phyloP scores from a whole-genome alignment of 2,888 invertebrate species.

The Nysson spinosus region DNA sequence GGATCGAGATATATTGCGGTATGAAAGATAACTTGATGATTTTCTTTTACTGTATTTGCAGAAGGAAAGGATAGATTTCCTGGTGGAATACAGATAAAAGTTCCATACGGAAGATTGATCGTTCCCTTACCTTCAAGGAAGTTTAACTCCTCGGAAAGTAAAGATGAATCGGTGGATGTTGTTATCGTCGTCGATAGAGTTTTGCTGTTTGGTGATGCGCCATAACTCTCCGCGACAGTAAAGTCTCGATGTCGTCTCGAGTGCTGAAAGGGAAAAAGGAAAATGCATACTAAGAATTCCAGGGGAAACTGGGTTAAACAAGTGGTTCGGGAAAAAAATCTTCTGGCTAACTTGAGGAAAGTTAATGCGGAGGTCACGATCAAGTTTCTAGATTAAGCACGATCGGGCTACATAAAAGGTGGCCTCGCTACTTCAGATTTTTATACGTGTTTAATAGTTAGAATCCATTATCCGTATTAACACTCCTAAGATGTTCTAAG shows the following conservation, averaged over 20 bases:
- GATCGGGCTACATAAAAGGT: constrained; percentile 20
- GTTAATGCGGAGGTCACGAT: constrained; percentile 32
- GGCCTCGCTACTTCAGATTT: constrained; percentile 24
- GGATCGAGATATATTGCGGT: no score
- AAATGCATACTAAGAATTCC: constrained; percentile 42
- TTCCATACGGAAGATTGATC: constrained; percentile 5
- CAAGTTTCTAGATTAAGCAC: constrained; percentile 40
- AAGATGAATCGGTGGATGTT: constrained; percentile 36
- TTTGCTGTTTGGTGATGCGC: constrained; percentile 32
- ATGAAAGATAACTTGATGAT: no score
- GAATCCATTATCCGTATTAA: no score
- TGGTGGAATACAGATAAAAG: no score
- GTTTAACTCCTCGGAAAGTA: constrained; percentile 26
- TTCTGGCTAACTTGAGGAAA: background rate
- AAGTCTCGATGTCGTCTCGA: constrained; percentile 68
- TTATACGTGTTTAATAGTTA: background rate
- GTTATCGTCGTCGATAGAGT: constrained; percentile 36
- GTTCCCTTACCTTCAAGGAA: constrained; percentile 41
- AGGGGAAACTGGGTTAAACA: constrained; percentile 35
- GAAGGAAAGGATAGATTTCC: no score
- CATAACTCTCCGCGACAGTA: constrained; percentile 42
- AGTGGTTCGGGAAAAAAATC: constrained; percentile 60
- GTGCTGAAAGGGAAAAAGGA: constrained; percentile 67
- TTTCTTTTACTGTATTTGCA: no score
- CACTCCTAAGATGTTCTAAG: no score